phyloP scores from a whole-genome alignment of 2,113 vertebrate genomes.

The Dascyllus trimaculatus region DNA sequence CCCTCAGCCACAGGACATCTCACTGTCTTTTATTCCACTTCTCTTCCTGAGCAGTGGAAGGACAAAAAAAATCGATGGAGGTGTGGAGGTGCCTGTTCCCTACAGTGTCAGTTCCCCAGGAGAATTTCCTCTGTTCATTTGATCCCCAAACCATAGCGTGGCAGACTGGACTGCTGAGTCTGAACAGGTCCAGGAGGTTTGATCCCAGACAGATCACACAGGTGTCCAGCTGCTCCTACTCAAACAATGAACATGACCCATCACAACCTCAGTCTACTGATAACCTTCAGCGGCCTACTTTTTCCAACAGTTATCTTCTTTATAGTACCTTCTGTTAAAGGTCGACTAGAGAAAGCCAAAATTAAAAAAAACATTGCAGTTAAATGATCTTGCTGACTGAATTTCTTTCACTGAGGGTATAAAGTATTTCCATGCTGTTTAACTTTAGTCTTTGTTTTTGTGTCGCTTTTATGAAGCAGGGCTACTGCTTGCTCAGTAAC shows the following conservation, averaged over 20 bases:
- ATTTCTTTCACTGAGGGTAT: slow-evolving; percentile 9
- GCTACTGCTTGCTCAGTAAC: slow-evolving; percentile 33
- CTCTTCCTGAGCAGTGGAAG: slow-evolving; percentile 39
- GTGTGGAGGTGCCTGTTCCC: slow-evolving; percentile 44
- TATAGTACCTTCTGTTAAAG: neutral
- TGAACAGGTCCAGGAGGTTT: slow-evolving; percentile 55
- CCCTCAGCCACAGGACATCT: slow-evolving; percentile 66
- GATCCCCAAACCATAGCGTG: slow-evolving; percentile 56
- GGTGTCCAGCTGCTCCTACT: slow-evolving; percentile 67
- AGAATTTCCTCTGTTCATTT: slow-evolving; percentile 67
- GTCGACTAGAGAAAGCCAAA: neutral
- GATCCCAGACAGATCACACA: slow-evolving; percentile 56
- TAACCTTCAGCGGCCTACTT: slow-evolving; percentile 7
- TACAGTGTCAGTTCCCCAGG: slow-evolving; percentile 51
- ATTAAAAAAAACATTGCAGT: neutral
- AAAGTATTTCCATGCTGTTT: slow-evolving; percentile 29
- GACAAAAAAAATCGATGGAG: slow-evolving; percentile 57
- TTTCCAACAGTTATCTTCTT: neutral
- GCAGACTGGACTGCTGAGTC: slow-evolving; percentile 40
- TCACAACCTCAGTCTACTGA: slow-evolving; percentile 19
- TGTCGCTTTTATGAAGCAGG: slow-evolving; percentile 6
- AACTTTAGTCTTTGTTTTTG: slow-evolving; percentile 23
- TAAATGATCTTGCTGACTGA: slow-evolving; percentile 1
- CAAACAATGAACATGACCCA: slow-evolving; percentile 44
- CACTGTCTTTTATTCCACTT: slow-evolving; percentile 61